Conservation (phyloP, 2,888 invertebrate genomes). For the Sericinus montela region DNA sequence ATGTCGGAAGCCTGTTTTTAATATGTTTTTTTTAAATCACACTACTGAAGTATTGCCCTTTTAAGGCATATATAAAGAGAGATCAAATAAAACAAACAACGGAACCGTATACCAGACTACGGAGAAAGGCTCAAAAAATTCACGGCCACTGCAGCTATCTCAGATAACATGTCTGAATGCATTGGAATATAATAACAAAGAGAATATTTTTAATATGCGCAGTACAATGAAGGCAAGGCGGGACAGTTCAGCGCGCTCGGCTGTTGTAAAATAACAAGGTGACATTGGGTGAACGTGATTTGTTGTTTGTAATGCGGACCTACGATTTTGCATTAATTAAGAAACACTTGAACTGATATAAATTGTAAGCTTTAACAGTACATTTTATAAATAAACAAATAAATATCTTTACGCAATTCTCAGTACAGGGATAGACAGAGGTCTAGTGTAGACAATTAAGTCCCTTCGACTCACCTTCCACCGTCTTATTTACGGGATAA, state of each 20-base stretch:
- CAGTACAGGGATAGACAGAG: no score
- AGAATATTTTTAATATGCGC: slow-evolving; percentile 41
- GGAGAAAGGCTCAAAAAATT: slow-evolving; percentile 65
- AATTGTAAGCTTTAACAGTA: neutral
- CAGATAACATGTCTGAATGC: slow-evolving; percentile 68
- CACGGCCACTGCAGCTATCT: slow-evolving; percentile 49
- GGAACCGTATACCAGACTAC: slow-evolving; percentile 46
- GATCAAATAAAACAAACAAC: slow-evolving; percentile 9
- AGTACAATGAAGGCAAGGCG: slow-evolving; percentile 33
- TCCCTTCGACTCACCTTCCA: no score
- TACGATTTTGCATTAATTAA: neutral
- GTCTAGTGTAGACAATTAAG: no score
- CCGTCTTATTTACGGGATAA: no score
- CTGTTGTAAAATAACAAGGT: slow-evolving; percentile 39
- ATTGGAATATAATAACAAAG: slow-evolving; percentile 59
- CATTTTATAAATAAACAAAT: no score
- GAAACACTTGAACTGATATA: neutral
- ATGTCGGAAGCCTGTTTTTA: no score
- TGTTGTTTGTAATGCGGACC: slow-evolving; percentile 12
- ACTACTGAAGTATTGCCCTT: no score
- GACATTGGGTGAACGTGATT: slow-evolving; percentile 47
- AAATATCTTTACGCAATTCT: no score
- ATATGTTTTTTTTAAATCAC: no score
- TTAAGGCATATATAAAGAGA: neutral
- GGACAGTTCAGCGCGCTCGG: neutral